Conservation (phyloP, 2,797 vertebrate species). For the Enteromius argenteus region DNA sequence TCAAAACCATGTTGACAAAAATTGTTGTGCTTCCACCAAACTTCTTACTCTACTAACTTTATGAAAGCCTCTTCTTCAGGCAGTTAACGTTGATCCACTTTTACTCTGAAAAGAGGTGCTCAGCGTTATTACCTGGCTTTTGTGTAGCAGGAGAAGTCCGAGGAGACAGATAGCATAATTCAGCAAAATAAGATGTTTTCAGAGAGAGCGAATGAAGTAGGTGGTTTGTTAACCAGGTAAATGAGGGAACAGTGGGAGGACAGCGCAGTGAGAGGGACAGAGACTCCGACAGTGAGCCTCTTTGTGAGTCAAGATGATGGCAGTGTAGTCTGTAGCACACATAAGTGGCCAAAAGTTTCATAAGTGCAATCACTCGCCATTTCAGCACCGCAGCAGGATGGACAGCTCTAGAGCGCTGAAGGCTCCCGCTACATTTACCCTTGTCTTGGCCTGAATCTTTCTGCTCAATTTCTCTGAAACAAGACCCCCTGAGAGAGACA, state of each 20-base stretch:
- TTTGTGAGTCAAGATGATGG: constrained; percentile 16
- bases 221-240: constrained; percentile 24
- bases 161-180: constrained; percentile 7
- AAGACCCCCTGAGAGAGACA: constrained; percentile 36
- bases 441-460: constrained; percentile 23
- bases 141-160: constrained; percentile 30
- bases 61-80: constrained; percentile 38
- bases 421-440: constrained; percentile 29
- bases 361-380: constrained; percentile 6
- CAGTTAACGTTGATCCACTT: constrained; percentile 42
- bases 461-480: constrained; percentile 52
- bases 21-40: not conserved
- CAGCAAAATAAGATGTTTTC: constrained; percentile 26
- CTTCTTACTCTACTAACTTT: constrained; percentile 10
- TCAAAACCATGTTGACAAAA: not conserved
- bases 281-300: constrained; percentile 13
- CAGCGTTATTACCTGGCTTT: constrained; percentile 47
- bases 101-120: constrained; percentile 37
- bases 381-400: constrained; percentile 41
- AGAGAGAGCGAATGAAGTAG: not conserved
- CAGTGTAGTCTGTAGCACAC: constrained; percentile 20
- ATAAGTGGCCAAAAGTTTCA: constrained; percentile 22
- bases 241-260: constrained; percentile 1
- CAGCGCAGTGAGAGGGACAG: not conserved
- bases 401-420: constrained; percentile 46